Conservation (phyloP, 2,888 invertebrate genomes). For the Torymus aiolomorphi region DNA sequence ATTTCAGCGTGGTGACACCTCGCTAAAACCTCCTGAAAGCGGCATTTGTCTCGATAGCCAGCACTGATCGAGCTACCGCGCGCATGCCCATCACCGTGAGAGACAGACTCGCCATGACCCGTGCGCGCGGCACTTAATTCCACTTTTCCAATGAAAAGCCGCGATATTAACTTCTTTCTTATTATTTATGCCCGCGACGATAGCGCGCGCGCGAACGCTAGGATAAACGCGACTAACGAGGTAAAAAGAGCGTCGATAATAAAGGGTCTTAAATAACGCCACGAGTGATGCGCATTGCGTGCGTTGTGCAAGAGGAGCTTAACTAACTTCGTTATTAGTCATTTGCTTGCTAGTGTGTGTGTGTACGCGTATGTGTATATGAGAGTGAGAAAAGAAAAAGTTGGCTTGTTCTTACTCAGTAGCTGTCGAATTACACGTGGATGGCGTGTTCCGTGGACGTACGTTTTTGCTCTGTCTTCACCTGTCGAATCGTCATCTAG, state of each 20-base stretch:
- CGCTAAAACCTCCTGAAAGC: background rate
- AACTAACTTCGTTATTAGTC: constrained; percentile 36
- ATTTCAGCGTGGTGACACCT: background rate
- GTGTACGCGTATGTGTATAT: too few species aligned
- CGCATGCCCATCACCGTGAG: background rate
- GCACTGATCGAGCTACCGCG: too few species aligned
- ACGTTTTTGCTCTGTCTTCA: background rate
- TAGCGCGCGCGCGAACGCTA: background rate
- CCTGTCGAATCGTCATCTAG: background rate
- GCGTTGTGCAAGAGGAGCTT: constrained; percentile 40
- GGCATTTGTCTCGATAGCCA: background rate
- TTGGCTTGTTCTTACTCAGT: too few species aligned
- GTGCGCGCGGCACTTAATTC: constrained; percentile 19
- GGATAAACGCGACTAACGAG: constrained; percentile 29
- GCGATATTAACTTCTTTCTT: constrained; percentile 38
- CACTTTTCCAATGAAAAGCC: constrained; percentile 1
- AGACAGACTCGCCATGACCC: constrained; percentile 21
- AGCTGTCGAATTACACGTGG: too few species aligned
- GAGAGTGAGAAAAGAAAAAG: too few species aligned
- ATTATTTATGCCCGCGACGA: constrained; percentile 33
- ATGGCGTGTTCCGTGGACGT: too few species aligned
- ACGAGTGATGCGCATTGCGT: background rate
- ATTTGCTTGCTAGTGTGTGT: background rate
- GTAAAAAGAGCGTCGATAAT: constrained; percentile 42
- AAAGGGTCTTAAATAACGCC: constrained; percentile 47